A percentile compares a stretch with the other conserved stretches of the same genome.
Evolutionary conservation across 2,888 invertebrate genomes (phyloP).

Genomic region (Chloroclysta siterata): DNA sequence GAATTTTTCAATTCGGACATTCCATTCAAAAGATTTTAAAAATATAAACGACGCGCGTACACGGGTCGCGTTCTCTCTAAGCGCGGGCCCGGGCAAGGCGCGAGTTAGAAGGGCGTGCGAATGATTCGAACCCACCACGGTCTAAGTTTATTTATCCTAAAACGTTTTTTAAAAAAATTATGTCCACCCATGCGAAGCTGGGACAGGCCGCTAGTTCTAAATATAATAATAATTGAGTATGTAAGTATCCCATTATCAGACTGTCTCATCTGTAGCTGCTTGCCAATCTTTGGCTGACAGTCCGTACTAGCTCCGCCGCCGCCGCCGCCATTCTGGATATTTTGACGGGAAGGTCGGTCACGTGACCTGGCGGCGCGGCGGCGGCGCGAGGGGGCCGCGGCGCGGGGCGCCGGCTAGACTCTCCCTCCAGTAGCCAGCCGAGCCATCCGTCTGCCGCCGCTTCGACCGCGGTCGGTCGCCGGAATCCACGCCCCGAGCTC

Average conservation of each 20-base stretch:
- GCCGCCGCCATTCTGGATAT: constrained; percentile 87
- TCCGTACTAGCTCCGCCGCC: constrained; percentile 49
- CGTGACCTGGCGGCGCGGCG: constrained; percentile 85
- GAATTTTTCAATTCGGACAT: too few species aligned
- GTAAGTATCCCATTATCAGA: background rate
- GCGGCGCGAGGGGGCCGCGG: constrained; percentile 57
- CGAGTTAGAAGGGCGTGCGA: too few species aligned
- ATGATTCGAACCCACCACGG: too few species aligned
- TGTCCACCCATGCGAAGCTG: too few species aligned
- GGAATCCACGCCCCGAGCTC: constrained; percentile 77
- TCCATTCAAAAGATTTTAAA: too few species aligned
- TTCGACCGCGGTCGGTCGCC: constrained; percentile 78
- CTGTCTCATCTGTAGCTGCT: constrained; percentile 23
- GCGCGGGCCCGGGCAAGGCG: too few species aligned
- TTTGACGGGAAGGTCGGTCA: constrained; percentile 94
- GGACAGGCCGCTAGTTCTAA: too few species aligned
- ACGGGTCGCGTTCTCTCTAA: too few species aligned
- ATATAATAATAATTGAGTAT: too few species aligned
- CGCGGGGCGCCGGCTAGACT: constrained; percentile 86
- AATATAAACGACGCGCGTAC: too few species aligned
- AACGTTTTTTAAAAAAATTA: too few species aligned
- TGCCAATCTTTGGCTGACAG: constrained; percentile 62
- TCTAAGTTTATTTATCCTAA: too few species aligned
- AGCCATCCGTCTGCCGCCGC: constrained; percentile 85
- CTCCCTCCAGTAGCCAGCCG: constrained; percentile 87